These are phyloP conservation scores for Mus musculus DNA, from an alignment of 2,113 vertebrate species.

Conservation along the genomic window GRCm39 chr2:147123001-147123500, in stretches of 20 bases:
- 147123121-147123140: not conserved
- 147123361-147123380: not conserved
- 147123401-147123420: not conserved
- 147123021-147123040: too few species aligned
- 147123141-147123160: not conserved
- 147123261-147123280: not conserved
- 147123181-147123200: not conserved
- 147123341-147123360: not conserved
- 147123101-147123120: not conserved
- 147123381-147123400: not conserved
- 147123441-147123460: not conserved
- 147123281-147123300: not conserved
- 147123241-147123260: not conserved
- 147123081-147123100: not conserved
- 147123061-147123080: not conserved
- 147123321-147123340: not conserved
- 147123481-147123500: not conserved
- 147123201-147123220: not conserved
- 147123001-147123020: too few species aligned
- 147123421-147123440: not conserved
- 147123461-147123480: not conserved
- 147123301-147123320: not conserved
- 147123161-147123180: not conserved
- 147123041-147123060: not conserved
- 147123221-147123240: not conserved